Percentiles rank a stretch among this genome's conserved stretches.
Evolutionary conservation across 2,888 invertebrate species (phyloP).

Genomic region (Stenchaetothrips biformis): DNA sequence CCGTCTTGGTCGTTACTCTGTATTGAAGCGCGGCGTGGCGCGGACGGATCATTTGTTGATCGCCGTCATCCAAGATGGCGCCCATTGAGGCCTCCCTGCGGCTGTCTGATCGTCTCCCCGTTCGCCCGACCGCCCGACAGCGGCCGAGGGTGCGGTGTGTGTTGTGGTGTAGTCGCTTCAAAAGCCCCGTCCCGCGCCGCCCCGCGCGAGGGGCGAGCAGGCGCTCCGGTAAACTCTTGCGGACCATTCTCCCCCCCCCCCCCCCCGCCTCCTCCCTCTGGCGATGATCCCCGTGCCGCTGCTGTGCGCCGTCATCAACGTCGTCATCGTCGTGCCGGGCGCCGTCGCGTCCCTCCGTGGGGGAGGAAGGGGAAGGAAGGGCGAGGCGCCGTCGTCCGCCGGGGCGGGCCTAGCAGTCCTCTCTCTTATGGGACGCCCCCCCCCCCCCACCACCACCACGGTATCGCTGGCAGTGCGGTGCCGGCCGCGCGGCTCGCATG

Average conservation of each 20-base stretch:
- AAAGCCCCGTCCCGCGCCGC: no score
- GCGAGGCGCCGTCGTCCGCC: neutral
- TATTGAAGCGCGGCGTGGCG: neutral
- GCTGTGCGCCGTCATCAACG: neutral
- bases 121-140: no score
- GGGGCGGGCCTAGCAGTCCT: no score
- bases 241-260: neutral
- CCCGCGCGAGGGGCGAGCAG: no score
- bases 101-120: no score
- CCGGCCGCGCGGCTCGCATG: no score
- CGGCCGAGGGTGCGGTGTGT: no score
- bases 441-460: no score
- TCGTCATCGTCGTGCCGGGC: neutral
- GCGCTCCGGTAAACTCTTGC: no score
- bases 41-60: conserved; percentile 17
- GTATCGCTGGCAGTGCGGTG: no score
- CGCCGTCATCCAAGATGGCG: conserved; percentile 16
- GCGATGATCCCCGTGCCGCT: neutral
- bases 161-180: no score
- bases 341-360: neutral
- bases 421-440: no score
- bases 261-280: neutral
- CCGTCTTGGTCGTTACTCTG: neutral
- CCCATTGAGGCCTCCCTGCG: neutral
- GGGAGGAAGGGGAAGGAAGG: neutral